Conservation (phyloP, 2,113 vertebrate species). For the Xiphophorus maculatus region DNA sequence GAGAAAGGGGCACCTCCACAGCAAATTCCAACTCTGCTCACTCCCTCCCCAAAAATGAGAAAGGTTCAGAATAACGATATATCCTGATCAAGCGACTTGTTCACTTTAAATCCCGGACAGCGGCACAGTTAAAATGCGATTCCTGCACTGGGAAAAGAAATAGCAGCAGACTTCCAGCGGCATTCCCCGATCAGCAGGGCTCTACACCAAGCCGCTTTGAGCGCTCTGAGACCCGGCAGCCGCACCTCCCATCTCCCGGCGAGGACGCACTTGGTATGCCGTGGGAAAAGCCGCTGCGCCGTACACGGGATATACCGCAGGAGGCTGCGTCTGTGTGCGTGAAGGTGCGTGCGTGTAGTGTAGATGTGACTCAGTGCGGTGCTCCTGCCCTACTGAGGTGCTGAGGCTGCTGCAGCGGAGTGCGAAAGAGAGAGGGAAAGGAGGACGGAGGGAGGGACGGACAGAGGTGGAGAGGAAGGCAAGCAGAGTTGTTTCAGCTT, state of each 20-base stretch:
- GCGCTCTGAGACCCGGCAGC: conserved; percentile 67
- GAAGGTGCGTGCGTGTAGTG: conserved; percentile 15
- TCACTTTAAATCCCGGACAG: conserved; percentile 69
- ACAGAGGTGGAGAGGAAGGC: conserved; percentile 18
- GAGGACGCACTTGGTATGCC: conserved; percentile 73
- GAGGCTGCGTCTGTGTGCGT: conserved; percentile 59
- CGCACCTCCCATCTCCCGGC: conserved; percentile 72
- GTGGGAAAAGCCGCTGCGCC: conserved; percentile 67
- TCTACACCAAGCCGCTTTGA: conserved; percentile 64
- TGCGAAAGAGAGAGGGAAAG: conserved; percentile 44
- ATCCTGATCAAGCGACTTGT: conserved; percentile 60
- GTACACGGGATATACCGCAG: conserved; percentile 61
- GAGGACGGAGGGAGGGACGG: conserved; percentile 3
- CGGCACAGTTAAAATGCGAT: conserved; percentile 49
- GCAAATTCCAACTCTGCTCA: conserved; percentile 73
- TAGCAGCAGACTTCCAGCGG: conserved; percentile 72
- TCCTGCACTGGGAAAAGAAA: conserved; percentile 53
- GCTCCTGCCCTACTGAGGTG: conserved; percentile 75
- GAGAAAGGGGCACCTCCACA: conserved; percentile 78
- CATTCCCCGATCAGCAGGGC: conserved; percentile 72
- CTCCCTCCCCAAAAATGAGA: conserved; percentile 60
- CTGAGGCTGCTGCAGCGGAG: conserved; percentile 72
- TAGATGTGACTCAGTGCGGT: conserved; percentile 72
- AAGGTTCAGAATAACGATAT: conserved; percentile 54
- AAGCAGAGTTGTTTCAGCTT: conserved; percentile 66